phyloP scores from a whole-genome alignment of 2,888 invertebrate genomes.

The Pammene aurita region DNA sequence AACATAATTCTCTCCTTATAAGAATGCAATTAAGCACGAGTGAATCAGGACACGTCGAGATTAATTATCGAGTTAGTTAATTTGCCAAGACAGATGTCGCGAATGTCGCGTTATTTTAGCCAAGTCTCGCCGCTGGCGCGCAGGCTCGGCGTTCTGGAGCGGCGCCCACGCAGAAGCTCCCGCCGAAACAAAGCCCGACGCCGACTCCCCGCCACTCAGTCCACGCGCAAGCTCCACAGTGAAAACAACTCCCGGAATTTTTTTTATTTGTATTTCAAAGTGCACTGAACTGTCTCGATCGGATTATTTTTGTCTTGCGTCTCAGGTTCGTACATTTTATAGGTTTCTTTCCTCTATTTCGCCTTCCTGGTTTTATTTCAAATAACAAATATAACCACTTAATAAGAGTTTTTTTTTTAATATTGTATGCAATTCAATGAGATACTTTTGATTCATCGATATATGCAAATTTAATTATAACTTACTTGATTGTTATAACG shows the following conservation, averaged over 20 bases:
- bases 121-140: conserved; percentile 51
- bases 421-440: too few relatives aligned
- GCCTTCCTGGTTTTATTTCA: not conserved
- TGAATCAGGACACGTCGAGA: conserved; percentile 50
- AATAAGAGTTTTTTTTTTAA: too few relatives aligned
- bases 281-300: conserved; percentile 20
- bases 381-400: too few relatives aligned
- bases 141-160: conserved; percentile 26
- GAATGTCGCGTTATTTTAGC: conserved; percentile 57
- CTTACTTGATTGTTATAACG: too few relatives aligned
- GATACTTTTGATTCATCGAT: too few relatives aligned
- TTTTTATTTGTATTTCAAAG: conserved; percentile 21
- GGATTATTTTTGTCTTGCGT: conserved; percentile 32
- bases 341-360: conserved; percentile 4
- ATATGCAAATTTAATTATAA: too few relatives aligned
- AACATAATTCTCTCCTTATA: conserved; percentile 25
- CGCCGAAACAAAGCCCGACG: conserved; percentile 68
- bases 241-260: conserved; percentile 61
- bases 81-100: conserved; percentile 73
- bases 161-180: conserved; percentile 69
- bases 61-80: conserved; percentile 64
- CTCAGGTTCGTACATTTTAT: conserved; percentile 26
- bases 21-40: conserved; percentile 30
- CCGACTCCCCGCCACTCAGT: conserved; percentile 63
- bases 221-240: conserved; percentile 67